Evolutionary conservation across 2,113 vertebrate genomes (phyloP).

Genomic region (Candoia aspera): DNA sequence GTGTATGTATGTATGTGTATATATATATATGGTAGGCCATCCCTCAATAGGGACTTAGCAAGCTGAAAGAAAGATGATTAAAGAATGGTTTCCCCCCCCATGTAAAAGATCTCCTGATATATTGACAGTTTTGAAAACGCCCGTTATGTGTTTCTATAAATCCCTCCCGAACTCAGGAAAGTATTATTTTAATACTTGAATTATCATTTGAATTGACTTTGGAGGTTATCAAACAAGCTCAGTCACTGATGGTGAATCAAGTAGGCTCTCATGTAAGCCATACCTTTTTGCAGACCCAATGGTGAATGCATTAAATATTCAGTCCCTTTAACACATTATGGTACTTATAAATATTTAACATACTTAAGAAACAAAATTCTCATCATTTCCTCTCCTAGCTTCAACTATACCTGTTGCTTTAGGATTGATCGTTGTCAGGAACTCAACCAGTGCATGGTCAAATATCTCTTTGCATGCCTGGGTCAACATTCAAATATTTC

Average conservation of each 20-base stretch:
- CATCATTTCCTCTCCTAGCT: background rate
- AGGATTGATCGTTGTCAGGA: background rate
- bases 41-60: background rate
- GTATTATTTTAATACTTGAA: background rate
- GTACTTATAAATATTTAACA: background rate
- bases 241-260: background rate
- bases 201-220: background rate
- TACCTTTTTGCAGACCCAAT: background rate
- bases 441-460: background rate
- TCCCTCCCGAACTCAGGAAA: background rate
- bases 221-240: background rate
- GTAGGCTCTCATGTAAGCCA: background rate
- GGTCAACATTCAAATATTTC: background rate
- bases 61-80: background rate
- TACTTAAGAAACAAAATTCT: background rate
- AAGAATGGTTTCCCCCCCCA: background rate
- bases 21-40: too few relatives aligned
- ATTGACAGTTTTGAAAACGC: background rate
- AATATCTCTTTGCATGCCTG: background rate
- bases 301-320: background rate
- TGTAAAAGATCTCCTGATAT: background rate
- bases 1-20: too few relatives aligned
- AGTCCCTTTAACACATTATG: background rate
- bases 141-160: background rate
- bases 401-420: background rate